Conservation (phyloP, 37 sponge, comb jelly and placozoan genomes). For the Eunapius fragilis region DNA sequence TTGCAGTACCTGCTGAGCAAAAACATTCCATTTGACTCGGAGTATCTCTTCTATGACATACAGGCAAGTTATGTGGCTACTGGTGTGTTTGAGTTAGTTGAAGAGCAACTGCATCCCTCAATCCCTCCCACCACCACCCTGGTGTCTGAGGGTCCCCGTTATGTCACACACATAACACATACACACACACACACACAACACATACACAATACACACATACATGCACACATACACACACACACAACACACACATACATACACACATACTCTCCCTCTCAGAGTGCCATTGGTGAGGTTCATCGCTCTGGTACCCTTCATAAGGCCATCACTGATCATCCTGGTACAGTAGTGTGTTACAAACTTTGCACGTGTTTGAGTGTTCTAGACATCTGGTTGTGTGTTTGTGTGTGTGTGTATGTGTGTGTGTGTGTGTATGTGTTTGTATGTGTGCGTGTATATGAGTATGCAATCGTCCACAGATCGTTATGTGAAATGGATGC, state of each 20-base stretch:
- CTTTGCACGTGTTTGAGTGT: background rate
- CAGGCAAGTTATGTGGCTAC: slow-evolving; percentile 4
- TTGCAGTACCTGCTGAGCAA: background rate
- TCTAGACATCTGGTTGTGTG: background rate
- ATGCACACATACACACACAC: background rate
- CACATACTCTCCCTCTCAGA: slow-evolving; percentile 19
- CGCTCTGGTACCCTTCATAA: slow-evolving; percentile 57
- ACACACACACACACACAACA: background rate
- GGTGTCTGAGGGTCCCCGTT: slow-evolving; percentile 7
- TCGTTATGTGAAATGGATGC: slow-evolving; percentile 48
- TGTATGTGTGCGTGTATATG: background rate
- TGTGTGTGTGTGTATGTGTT: background rate
- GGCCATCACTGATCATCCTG: slow-evolving; percentile 54
- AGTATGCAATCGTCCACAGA: slow-evolving; percentile 16
- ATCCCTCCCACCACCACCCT: background rate
- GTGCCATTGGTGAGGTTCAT: slow-evolving; percentile 63
- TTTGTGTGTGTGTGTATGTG: background rate
- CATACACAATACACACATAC: background rate
- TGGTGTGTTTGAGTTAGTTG: background rate
- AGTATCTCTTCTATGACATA: slow-evolving; percentile 73
- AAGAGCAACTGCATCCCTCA: background rate
- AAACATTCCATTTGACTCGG: slow-evolving; percentile 52
- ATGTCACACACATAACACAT: slow-evolving; percentile 18
- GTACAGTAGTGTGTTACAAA: slow-evolving; percentile 22
- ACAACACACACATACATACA: background rate